Conservation (phyloP, 1,140 invertebrate genomes). For the Rhyzopertha dominica region DNA sequence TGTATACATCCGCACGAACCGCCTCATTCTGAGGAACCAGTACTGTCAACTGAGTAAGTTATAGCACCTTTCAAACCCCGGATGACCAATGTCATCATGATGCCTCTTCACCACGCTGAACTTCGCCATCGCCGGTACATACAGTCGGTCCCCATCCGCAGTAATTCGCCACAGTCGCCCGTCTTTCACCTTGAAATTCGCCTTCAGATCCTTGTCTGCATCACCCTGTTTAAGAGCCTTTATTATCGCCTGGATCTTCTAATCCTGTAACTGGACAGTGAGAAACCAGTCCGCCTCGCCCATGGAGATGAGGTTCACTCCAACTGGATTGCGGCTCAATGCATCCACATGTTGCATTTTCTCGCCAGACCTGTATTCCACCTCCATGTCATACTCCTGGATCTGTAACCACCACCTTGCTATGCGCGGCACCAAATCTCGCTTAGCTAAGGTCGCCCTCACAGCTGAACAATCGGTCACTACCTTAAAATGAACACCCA, state of each 20-base stretch:
- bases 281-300: conserved; percentile 19
- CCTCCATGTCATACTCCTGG: conserved; percentile 33
- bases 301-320: neutral
- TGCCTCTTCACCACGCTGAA: conserved; percentile 15
- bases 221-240: conserved; percentile 16
- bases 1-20: conserved; percentile 27
- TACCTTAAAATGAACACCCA: conserved; percentile 1
- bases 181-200: conserved; percentile 31
- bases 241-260: conserved; percentile 14
- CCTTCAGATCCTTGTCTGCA: conserved; percentile 25
- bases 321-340: conserved; percentile 18
- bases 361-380: conserved; percentile 31
- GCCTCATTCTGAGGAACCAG: conserved; percentile 25
- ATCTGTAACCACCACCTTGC: conserved; percentile 36
- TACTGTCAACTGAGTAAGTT: conserved; percentile 15
- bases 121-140: conserved; percentile 1
- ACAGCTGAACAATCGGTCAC: conserved; percentile 32
- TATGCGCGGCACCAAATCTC: conserved; percentile 27
- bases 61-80: conserved; percentile 17
- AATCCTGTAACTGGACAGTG: conserved; percentile 18
- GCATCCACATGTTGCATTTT: conserved; percentile 32
- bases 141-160: neutral
- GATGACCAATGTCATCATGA: conserved; percentile 35
- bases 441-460: conserved; percentile 27
- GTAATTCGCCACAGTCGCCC: conserved; percentile 28